Conservation (phyloP, 2,797 vertebrate species). For the Synaphobranchus kaupii region DNA sequence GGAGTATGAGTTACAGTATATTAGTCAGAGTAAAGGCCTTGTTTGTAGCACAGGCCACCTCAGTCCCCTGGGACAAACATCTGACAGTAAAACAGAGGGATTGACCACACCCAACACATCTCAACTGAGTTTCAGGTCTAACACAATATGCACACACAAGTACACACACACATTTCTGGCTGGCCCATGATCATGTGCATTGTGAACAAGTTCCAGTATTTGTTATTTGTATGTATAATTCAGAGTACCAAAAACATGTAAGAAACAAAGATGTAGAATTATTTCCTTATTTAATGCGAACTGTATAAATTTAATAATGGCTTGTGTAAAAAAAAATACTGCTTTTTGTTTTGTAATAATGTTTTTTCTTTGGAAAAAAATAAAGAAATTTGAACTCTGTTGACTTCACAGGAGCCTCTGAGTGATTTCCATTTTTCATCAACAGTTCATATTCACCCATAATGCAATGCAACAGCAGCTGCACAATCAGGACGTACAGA, state of each 20-base stretch:
- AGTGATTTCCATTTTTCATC: constrained; percentile 44
- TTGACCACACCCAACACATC: neutral
- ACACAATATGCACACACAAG: constrained; percentile 33
- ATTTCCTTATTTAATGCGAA: constrained; percentile 99
- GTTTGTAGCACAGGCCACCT: constrained; percentile 26
- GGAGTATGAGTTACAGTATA: constrained; percentile 84
- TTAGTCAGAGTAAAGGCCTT: neutral
- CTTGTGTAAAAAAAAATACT: constrained; percentile 91
- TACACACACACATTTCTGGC: constrained; percentile 74
- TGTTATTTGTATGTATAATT: constrained; percentile 99
- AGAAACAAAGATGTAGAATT: constrained; percentile 99
- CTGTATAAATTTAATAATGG: constrained; percentile 99
- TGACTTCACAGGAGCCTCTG: constrained; percentile 78
- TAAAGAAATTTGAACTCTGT: constrained; percentile 98
- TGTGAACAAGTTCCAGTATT: constrained; percentile 99
- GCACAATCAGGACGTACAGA: constrained; percentile 68
- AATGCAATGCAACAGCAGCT: constrained; percentile 54
- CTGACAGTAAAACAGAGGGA: neutral
- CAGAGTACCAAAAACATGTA: constrained; percentile 94
- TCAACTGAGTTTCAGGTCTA: neutral
- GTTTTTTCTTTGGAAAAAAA: constrained; percentile 80
- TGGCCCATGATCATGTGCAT: constrained; percentile 84
- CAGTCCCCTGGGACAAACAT: constrained; percentile 4
- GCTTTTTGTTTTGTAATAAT: constrained; percentile 83
- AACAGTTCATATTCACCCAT: constrained; percentile 47